A percentile compares a stretch with the other conserved stretches of the same genome.
Conservation (phyloP, 2,113 vertebrate genomes). For the Lepidothrix coronata region DNA sequence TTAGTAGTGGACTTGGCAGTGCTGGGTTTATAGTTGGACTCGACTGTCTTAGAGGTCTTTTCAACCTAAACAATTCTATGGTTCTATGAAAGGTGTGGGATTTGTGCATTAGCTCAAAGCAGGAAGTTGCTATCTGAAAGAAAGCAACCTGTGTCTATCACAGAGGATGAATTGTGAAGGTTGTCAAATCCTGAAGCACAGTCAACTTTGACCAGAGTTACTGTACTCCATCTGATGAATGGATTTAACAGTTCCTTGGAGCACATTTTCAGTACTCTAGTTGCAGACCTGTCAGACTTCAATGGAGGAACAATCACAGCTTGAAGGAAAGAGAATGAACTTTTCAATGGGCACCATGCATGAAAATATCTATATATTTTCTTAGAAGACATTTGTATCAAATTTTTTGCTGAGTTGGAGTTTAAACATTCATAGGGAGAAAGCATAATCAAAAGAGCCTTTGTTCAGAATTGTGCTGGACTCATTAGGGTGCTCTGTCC, state of each 20-base stretch:
- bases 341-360: not conserved
- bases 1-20: not conserved
- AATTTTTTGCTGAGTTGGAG: not conserved
- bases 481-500: not conserved
- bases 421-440: not conserved
- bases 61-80: not conserved
- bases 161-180: not conserved
- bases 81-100: not conserved
- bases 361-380: not conserved
- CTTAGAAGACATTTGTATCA: not conserved
- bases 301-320: not conserved
- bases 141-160: not conserved
- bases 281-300: not conserved
- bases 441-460: not conserved
- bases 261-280: not conserved
- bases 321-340: not conserved
- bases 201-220: not conserved
- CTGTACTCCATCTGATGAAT: not conserved
- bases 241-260: not conserved
- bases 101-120: not conserved
- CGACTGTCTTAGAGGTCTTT: rapidly evolving
- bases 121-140: not conserved
- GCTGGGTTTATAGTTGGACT: not conserved
- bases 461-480: not conserved
- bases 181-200: not conserved